Conservation (phyloP, 2,888 invertebrate species). For the Pecten maximus region DNA sequence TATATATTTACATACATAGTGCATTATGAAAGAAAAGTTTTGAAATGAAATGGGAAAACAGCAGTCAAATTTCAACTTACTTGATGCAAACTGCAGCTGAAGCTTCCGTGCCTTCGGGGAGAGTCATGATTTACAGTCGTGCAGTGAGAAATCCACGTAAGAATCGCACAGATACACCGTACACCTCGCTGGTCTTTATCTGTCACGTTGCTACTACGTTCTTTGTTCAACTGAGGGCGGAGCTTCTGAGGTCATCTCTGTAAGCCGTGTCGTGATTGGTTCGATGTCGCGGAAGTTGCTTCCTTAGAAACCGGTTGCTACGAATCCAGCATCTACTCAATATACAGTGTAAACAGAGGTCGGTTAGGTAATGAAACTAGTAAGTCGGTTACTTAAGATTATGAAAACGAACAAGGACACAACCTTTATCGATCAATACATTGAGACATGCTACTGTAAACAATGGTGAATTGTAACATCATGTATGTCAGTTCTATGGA, state of each 20-base stretch:
- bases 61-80: not conserved
- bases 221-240: slow-evolving; percentile 38
- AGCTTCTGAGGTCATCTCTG: slow-evolving; percentile 11
- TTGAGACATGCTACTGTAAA: no score
- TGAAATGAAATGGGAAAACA: not conserved
- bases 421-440: no score
- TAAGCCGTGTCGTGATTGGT: slow-evolving; percentile 35
- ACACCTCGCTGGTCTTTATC: not conserved
- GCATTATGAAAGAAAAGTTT: not conserved
- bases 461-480: no score
- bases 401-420: not conserved
- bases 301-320: slow-evolving; percentile 35
- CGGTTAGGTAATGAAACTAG: not conserved
- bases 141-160: not conserved
- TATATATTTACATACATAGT: slow-evolving; percentile 7
- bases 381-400: not conserved
- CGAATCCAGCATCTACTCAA: slow-evolving; percentile 1
- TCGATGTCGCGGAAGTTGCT: slow-evolving; percentile 58
- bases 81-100: slow-evolving; percentile 17
- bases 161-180: not conserved
- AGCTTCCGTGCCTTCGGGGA: slow-evolving; percentile 26
- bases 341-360: not conserved
- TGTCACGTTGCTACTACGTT: slow-evolving; percentile 39
- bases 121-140: not conserved
- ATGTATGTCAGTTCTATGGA: no score